A percentile compares a stretch with the other conserved stretches of the same genome.
These are phyloP conservation scores for Odontomachus brunneus DNA, from an alignment of 1,140 invertebrate genomes.

Conservation along the genomic window DNA sequence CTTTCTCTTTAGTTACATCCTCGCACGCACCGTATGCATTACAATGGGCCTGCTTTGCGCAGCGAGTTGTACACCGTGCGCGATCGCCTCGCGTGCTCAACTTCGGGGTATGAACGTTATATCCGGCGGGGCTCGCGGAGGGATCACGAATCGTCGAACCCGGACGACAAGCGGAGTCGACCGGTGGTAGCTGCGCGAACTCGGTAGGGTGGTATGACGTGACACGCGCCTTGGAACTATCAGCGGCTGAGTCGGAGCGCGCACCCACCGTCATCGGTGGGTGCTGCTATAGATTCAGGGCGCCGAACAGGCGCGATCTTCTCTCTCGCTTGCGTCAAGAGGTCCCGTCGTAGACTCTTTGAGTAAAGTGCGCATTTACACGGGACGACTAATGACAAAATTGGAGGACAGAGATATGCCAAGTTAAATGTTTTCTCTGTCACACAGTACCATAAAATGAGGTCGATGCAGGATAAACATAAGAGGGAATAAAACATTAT, in stretches of 20 bases:
- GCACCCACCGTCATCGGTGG: neutral
- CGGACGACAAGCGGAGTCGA: constrained; percentile 36
- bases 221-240: neutral
- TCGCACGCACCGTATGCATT: constrained; percentile 46
- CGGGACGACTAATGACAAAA: too few relatives aligned
- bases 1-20: neutral
- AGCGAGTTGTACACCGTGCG: constrained; percentile 2
- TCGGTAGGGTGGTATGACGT: neutral
- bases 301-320: neutral
- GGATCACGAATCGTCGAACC: constrained; percentile 34
- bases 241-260: neutral
- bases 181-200: neutral
- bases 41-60: neutral
- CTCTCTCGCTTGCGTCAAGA: too few relatives aligned
- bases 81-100: constrained; percentile 63
- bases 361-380: too few relatives aligned
- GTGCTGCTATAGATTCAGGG: neutral
- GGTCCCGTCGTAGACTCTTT: too few relatives aligned
- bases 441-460: too few relatives aligned
- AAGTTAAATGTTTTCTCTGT: too few relatives aligned
- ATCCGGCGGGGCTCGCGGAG: constrained; percentile 34
- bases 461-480: too few relatives aligned
- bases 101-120: constrained; percentile 65
- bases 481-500: too few relatives aligned
- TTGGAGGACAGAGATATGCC: too few relatives aligned